Conservation (phyloP, 2,888 invertebrate genomes). For the Rhopalosiphum nymphaeae region DNA sequence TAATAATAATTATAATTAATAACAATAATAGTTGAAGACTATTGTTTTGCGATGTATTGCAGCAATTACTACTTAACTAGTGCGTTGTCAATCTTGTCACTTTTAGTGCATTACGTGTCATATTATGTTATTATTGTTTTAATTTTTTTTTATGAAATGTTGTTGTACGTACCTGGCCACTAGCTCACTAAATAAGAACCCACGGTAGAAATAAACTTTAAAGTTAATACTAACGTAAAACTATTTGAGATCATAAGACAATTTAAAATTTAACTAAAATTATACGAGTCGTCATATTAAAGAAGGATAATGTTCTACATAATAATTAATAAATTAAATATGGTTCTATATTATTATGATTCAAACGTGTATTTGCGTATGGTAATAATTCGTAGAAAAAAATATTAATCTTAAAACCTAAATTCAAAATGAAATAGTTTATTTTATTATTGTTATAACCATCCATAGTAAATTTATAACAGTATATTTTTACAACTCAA, state of each 20-base stretch:
- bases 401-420: not conserved
- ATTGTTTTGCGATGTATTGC: not conserved
- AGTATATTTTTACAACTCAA: not conserved
- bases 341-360: not conserved
- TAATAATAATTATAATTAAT: not conserved
- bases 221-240: not conserved
- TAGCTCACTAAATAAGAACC: not conserved
- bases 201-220: not conserved
- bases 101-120: not conserved
- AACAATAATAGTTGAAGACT: too few species aligned
- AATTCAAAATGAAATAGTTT: not conserved
- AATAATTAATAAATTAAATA: not conserved
- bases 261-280: not conserved
- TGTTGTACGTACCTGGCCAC: not conserved
- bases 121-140: not conserved
- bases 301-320: not conserved
- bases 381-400: not conserved
- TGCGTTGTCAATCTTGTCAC: not conserved
- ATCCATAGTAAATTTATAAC: too few species aligned
- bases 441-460: not conserved
- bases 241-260: not conserved
- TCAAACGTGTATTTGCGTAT: not conserved
- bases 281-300: not conserved
- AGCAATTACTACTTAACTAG: not conserved
- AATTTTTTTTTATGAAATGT: not conserved